Percentiles rank a stretch among this genome's conserved stretches.
These are phyloP conservation scores for Ophonus ardosiacus DNA, from an alignment of 2,888 invertebrate genomes.

Conservation along the genomic window DNA sequence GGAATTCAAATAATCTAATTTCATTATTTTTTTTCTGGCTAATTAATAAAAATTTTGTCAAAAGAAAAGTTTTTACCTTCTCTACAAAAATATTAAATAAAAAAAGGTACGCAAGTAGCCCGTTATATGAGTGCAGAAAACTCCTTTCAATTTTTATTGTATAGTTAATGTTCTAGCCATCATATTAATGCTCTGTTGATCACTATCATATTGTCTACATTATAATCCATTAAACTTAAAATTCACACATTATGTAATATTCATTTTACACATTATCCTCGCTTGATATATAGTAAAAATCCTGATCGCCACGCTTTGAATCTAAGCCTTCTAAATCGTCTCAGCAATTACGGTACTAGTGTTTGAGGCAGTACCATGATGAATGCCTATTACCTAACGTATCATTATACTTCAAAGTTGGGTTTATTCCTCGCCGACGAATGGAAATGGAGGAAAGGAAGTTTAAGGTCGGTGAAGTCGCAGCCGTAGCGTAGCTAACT, in stretches of 20 bases:
- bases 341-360: not conserved
- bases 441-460: conserved; percentile 12
- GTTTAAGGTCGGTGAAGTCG: conserved; percentile 15
- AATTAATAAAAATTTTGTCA: too few relatives aligned
- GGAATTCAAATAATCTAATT: too few relatives aligned
- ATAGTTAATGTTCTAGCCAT: too few relatives aligned
- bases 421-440: not conserved
- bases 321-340: conserved; percentile 18
- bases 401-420: conserved; percentile 35
- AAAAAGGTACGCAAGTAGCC: too few relatives aligned
- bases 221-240: not conserved
- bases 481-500: not conserved
- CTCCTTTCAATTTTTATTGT: too few relatives aligned
- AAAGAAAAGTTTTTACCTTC: too few relatives aligned
- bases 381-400: conserved; percentile 35
- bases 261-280: conserved; percentile 21
- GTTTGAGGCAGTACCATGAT: not conserved
- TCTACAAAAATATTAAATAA: too few relatives aligned
- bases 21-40: too few relatives aligned
- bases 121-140: too few relatives aligned
- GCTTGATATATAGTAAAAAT: conserved; percentile 18
- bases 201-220: too few relatives aligned
- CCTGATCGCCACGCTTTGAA: not conserved
- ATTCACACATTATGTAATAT: conserved; percentile 23
- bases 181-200: too few relatives aligned